Evolutionary conservation across 1,140 invertebrate species (phyloP).

Genomic region (Hypothenemus hampei): DNA sequence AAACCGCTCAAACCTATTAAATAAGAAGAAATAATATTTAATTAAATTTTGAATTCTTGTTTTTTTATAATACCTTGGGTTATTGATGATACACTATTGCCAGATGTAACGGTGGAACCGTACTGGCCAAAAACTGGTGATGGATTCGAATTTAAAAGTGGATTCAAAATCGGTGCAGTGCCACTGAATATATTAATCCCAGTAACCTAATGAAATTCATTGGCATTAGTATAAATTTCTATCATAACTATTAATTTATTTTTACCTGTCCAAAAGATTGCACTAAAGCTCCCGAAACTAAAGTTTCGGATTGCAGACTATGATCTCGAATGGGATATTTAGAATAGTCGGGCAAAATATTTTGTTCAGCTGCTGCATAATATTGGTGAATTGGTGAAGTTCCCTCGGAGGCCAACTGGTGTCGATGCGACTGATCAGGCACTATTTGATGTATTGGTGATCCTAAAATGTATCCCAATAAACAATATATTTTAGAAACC

Average conservation of each 20-base stretch:
- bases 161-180: slow-evolving; percentile 33
- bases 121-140: slow-evolving; percentile 42
- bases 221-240: slow-evolving; percentile 30
- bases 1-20: slow-evolving; percentile 55
- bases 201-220: slow-evolving; percentile 27
- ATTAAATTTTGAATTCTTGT: not conserved
- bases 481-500: too few species aligned
- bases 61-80: slow-evolving; percentile 46
- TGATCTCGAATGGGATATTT: slow-evolving; percentile 26
- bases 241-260: too few species aligned
- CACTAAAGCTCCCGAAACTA: slow-evolving; percentile 23
- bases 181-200: slow-evolving; percentile 37
- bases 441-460: slow-evolving; percentile 63
- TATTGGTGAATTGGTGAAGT: slow-evolving; percentile 39
- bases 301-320: slow-evolving; percentile 30
- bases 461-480: slow-evolving; percentile 48
- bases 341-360: slow-evolving; percentile 22
- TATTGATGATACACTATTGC: slow-evolving; percentile 42
- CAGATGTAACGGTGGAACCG: slow-evolving; percentile 32
- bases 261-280: too few species aligned
- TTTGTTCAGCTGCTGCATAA: slow-evolving; percentile 22
- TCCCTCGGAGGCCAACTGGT: slow-evolving; percentile 33
- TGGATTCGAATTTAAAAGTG: slow-evolving; percentile 32
- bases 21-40: not conserved
- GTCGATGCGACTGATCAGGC: slow-evolving; percentile 29